Conservation (phyloP, 2,797 vertebrate species). For the Muscicapa striata region DNA sequence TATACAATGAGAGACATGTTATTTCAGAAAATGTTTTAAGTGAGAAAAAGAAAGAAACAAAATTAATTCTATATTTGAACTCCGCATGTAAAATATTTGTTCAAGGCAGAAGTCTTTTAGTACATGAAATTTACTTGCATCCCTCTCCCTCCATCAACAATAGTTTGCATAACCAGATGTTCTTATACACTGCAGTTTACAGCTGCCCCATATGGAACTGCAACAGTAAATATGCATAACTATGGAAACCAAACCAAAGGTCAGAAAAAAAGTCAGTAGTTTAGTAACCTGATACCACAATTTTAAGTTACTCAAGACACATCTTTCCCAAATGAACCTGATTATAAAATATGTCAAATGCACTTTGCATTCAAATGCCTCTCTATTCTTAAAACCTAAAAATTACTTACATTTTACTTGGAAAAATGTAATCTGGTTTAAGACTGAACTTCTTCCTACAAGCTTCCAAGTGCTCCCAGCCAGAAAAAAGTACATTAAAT, state of each 20-base stretch:
- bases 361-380: not conserved
- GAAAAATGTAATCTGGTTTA: not conserved
- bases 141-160: not conserved
- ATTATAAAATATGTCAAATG: not conserved
- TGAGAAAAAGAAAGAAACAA: not conserved
- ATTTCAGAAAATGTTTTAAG: not conserved
- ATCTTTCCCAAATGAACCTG: not conserved
- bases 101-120: not conserved
- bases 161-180: constrained; percentile 45
- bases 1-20: not conserved
- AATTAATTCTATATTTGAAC: not conserved
- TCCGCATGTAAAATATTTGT: not conserved
- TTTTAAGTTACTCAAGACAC: not conserved
- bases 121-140: not conserved
- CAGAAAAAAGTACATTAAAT: not conserved
- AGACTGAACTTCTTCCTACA: not conserved
- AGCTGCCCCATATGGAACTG: constrained; percentile 28
- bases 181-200: not conserved
- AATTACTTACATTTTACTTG: not conserved
- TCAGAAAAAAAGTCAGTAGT: not conserved
- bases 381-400: not conserved
- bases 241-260: constrained; percentile 49
- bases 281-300: not conserved
- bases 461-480: not conserved
- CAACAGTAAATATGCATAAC: constrained; percentile 37